These are phyloP conservation scores for Bathybates hornii DNA, from an alignment of 2,113 vertebrate species.

Conservation along the genomic window DNA sequence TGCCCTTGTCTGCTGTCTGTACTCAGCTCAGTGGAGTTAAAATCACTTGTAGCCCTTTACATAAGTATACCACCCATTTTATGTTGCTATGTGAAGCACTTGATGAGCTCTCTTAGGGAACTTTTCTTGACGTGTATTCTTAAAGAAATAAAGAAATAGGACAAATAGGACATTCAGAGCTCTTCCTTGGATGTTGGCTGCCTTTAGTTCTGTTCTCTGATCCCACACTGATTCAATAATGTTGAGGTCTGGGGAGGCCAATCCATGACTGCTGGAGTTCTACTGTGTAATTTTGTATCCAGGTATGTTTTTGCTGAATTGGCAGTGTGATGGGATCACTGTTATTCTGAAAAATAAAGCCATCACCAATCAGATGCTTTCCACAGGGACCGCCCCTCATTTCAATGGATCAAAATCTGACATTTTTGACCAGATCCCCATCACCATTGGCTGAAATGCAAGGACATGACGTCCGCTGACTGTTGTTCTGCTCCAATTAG, in stretches of 20 bases:
- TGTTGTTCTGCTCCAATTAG: background rate
- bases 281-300: background rate
- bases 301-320: background rate
- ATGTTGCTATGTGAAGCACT: background rate
- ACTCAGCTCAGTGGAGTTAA: background rate
- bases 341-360: background rate
- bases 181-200: background rate
- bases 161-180: background rate
- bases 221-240: background rate
- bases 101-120: background rate
- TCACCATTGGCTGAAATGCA: background rate
- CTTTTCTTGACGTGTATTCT: background rate
- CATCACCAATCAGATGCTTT: background rate
- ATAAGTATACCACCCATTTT: background rate
- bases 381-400: background rate
- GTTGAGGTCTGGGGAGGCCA: background rate
- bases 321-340: background rate
- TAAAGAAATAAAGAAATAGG: background rate
- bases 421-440: background rate
- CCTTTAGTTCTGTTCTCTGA: background rate
- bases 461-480: background rate
- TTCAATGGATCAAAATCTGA: background rate
- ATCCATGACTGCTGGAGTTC: background rate
- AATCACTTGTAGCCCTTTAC: background rate
- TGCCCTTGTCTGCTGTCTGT: background rate